Evolutionary conservation across 2,888 invertebrate species (phyloP).

Genomic region (Drosophila siamana): DNA sequence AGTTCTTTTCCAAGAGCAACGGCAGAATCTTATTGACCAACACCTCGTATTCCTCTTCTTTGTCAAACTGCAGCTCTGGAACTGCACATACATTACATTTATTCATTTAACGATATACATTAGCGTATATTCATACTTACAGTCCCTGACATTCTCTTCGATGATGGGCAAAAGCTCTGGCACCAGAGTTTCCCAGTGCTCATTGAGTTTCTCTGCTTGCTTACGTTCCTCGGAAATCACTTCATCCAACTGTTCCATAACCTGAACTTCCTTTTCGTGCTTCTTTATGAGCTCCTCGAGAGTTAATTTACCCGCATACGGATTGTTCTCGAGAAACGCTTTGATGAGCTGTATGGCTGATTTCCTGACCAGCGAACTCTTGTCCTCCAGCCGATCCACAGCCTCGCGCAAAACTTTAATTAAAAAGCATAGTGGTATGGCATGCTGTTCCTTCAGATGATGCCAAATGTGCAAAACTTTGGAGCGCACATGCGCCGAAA

Average conservation of each 20-base stretch:
- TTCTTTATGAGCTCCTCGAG: constrained; percentile 88
- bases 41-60: constrained; percentile 82
- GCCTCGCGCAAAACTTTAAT: constrained; percentile 89
- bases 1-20: constrained; percentile 80
- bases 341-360: constrained; percentile 88
- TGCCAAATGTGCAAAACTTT: constrained; percentile 94
- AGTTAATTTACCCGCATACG: constrained; percentile 90
- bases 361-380: constrained; percentile 93
- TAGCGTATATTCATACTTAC: constrained; percentile 46
- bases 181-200: constrained; percentile 82
- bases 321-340: constrained; percentile 93
- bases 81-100: constrained; percentile 29
- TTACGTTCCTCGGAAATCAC: constrained; percentile 87
- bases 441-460: constrained; percentile 91
- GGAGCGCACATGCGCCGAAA: constrained; percentile 93
- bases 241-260: constrained; percentile 85
- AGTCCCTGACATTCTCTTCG: constrained; percentile 74
- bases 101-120: too few species aligned
- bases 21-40: constrained; percentile 79
- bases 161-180: constrained; percentile 80
- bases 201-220: constrained; percentile 86
- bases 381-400: constrained; percentile 92
- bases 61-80: constrained; percentile 61
- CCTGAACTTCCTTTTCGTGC: constrained; percentile 85
- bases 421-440: constrained; percentile 91